Percentiles rank a stretch among this genome's conserved stretches.
Evolutionary conservation across 2,113 vertebrate species (phyloP).

Genomic region (Donacobius atricapilla): DNA sequence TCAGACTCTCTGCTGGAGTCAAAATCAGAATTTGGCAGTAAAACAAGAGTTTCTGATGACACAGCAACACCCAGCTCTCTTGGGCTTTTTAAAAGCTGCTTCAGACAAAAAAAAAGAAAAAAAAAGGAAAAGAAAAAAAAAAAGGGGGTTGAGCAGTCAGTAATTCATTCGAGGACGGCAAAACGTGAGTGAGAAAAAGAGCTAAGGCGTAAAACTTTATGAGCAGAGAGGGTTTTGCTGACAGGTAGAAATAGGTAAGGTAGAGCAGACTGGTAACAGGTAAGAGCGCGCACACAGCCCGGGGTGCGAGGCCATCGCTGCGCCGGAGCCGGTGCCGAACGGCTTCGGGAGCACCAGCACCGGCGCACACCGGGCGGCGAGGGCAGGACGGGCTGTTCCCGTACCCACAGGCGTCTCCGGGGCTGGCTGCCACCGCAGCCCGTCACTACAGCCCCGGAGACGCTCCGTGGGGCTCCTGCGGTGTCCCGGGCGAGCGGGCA

Average conservation of each 20-base stretch:
- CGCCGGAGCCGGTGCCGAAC: neutral
- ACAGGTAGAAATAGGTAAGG: neutral
- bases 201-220: neutral
- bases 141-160: neutral
- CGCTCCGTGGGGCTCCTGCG: neutral
- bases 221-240: neutral
- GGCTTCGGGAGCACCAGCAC: neutral
- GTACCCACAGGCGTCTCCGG: rapidly evolving
- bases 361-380: neutral
- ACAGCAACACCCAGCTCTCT: neutral
- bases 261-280: neutral
- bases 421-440: neutral
- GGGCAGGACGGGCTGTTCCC: neutral
- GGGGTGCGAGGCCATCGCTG: neutral
- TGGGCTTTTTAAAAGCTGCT: neutral
- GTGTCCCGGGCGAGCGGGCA: neutral
- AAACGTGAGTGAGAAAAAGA: neutral
- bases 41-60: neutral
- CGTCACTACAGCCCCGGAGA: neutral
- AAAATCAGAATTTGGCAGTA: neutral
- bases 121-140: no score
- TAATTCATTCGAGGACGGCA: neutral
- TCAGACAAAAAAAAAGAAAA: neutral
- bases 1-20: neutral
- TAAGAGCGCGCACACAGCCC: neutral